Evolutionary conservation across 2,888 invertebrate genomes (phyloP).

Genomic region (Spialia ferax): DNA sequence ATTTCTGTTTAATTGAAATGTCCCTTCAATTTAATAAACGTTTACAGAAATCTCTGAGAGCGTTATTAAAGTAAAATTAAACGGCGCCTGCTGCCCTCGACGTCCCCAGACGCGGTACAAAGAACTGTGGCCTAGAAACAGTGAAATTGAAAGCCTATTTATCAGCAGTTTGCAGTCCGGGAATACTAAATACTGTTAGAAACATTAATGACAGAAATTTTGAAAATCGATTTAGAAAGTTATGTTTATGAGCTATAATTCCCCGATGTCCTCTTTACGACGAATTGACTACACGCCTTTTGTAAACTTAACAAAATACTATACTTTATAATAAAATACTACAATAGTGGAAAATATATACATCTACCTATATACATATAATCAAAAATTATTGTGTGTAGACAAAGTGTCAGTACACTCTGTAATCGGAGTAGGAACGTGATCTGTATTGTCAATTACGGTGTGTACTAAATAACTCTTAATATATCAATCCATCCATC

Average conservation of each 20-base stretch:
- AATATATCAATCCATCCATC: slow-evolving; percentile 10
- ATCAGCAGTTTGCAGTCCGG: neutral
- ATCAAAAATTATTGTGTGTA: too few relatives aligned
- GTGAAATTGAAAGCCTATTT: slow-evolving; percentile 26
- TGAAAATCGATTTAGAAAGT: too few relatives aligned
- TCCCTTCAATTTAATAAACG: slow-evolving; percentile 20
- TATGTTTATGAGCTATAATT: too few relatives aligned
- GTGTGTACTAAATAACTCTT: slow-evolving; percentile 25
- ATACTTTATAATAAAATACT: too few relatives aligned
- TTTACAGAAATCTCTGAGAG: slow-evolving; percentile 15
- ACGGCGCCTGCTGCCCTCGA: slow-evolving; percentile 3
- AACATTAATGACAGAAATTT: neutral
- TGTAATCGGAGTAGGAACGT: slow-evolving; percentile 16
- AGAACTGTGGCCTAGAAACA: slow-evolving; percentile 12
- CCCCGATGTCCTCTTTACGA: too few relatives aligned
- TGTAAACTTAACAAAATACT: too few relatives aligned
- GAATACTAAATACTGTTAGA: slow-evolving; percentile 6
- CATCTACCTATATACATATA: too few relatives aligned
- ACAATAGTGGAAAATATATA: too few relatives aligned
- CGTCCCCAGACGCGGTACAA: slow-evolving; percentile 6
- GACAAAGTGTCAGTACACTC: slow-evolving; percentile 2
- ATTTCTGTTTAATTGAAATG: neutral
- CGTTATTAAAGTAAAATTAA: slow-evolving; percentile 21
- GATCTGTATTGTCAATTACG: slow-evolving; percentile 14
- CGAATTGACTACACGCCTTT: too few relatives aligned